These are phyloP conservation scores for Peromyscus leucopus DNA, from an alignment of 2,113 vertebrate genomes.

Conservation along the genomic window DNA sequence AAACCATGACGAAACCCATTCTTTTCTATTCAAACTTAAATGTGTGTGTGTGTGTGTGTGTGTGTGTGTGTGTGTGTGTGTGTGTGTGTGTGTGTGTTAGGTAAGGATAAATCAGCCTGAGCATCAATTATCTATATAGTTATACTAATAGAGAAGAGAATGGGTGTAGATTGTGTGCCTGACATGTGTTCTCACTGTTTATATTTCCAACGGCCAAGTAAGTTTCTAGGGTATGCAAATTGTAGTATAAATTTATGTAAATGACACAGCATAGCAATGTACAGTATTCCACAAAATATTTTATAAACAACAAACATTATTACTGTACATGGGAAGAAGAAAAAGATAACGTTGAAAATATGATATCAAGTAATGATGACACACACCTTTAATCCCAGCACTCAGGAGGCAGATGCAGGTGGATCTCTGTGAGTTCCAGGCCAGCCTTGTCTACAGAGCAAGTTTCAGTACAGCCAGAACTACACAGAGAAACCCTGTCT, in stretches of 20 bases:
- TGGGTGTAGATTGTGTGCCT: background rate
- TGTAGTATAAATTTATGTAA: background rate
- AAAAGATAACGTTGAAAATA: background rate
- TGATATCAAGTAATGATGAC: background rate
- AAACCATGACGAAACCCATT: background rate
- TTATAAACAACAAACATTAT: background rate
- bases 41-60: background rate
- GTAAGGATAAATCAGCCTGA: constrained; percentile 42
- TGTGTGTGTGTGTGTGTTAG: background rate
- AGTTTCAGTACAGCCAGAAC: background rate
- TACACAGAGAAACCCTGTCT: background rate
- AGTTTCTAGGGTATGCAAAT: constrained; percentile 26
- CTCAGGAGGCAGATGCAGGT: background rate
- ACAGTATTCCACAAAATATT: background rate
- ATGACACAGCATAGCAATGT: background rate
- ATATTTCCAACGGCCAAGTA: background rate
- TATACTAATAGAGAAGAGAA: background rate
- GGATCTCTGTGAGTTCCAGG: background rate
- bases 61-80: constrained; percentile 9
- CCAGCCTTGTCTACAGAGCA: background rate
- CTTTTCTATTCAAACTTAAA: background rate
- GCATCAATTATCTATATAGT: background rate
- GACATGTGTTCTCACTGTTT: background rate
- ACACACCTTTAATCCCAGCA: background rate
- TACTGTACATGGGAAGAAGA: background rate